phyloP scores from a whole-genome alignment of 2,888 invertebrate genomes.

The Stegana nigrithorax region DNA sequence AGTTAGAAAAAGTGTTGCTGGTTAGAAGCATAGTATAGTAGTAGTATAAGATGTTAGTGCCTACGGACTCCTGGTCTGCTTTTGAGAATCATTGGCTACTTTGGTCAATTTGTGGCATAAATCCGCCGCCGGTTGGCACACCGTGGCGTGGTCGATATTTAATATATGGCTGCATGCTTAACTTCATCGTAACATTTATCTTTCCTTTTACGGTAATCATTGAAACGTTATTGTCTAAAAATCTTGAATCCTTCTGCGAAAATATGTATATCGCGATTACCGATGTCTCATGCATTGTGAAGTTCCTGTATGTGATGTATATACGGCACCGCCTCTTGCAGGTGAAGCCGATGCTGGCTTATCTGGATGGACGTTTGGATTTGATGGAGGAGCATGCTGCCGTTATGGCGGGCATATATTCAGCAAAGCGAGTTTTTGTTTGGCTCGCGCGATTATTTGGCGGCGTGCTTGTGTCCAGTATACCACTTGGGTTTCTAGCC shows the following conservation, averaged over 20 bases:
- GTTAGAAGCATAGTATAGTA: neutral
- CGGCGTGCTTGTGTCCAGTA: slow-evolving; percentile 16
- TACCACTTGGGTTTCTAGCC: slow-evolving; percentile 5
- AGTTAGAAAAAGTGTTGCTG: no score
- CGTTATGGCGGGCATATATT: slow-evolving; percentile 35
- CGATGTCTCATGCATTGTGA: slow-evolving; percentile 43
- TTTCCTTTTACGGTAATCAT: slow-evolving; percentile 41
- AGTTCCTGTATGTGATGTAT: slow-evolving; percentile 43
- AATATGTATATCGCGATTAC: slow-evolving; percentile 42
- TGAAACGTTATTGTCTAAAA: slow-evolving; percentile 37
- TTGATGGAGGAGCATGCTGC: slow-evolving; percentile 33
- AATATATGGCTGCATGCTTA: slow-evolving; percentile 40
- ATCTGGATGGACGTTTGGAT: slow-evolving; percentile 47
- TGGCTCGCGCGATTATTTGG: slow-evolving; percentile 25
- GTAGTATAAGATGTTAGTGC: neutral
- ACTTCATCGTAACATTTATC: slow-evolving; percentile 30
- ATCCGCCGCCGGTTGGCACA: slow-evolving; percentile 34
- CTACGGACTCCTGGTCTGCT: slow-evolving; percentile 41
- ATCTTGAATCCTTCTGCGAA: slow-evolving; percentile 49
- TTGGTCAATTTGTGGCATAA: slow-evolving; percentile 52
- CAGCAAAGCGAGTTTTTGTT: slow-evolving; percentile 33
- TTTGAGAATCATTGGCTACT: slow-evolving; percentile 55
- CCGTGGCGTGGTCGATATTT: slow-evolving; percentile 43
- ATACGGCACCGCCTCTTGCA: slow-evolving; percentile 38
- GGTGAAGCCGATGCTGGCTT: slow-evolving; percentile 38